These are phyloP conservation scores for Coelopa frigida DNA, from an alignment of 1,140 invertebrate species.

Conservation along the genomic window DNA sequence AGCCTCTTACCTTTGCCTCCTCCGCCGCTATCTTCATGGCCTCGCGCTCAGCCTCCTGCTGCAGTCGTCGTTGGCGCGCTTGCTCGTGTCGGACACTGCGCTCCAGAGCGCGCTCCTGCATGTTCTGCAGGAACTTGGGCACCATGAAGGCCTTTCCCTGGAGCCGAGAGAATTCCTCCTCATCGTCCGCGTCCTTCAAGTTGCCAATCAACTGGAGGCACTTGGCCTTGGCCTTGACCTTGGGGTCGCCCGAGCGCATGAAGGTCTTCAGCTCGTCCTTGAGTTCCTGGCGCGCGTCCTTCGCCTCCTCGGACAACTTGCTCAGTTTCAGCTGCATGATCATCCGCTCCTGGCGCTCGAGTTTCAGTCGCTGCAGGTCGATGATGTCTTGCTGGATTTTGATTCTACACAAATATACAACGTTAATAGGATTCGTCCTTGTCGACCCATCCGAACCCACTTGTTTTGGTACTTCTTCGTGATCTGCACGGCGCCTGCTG, in stretches of 20 bases:
- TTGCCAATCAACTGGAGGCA: conserved; percentile 49
- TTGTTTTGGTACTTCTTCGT: conserved; percentile 41
- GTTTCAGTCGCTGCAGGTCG: conserved; percentile 53
- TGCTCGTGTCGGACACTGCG: conserved; percentile 54
- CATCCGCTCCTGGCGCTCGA: conserved; percentile 55
- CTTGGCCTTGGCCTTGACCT: conserved; percentile 52
- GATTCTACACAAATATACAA: conserved; percentile 46
- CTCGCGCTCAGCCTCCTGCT: conserved; percentile 54
- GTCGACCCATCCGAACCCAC: conserved; percentile 22
- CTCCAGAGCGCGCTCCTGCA: conserved; percentile 56
- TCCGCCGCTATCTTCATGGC: conserved; percentile 48
- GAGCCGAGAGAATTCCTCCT: conserved; percentile 36
- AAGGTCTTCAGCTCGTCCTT: conserved; percentile 52
- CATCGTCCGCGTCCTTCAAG: conserved; percentile 38
- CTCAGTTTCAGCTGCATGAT: conserved; percentile 58
- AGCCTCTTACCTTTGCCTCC: conserved; percentile 42
- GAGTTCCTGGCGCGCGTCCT: conserved; percentile 50
- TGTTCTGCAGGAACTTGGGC: conserved; percentile 56
- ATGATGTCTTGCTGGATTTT: conserved; percentile 59
- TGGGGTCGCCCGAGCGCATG: conserved; percentile 50
- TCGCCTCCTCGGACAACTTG: conserved; percentile 53
- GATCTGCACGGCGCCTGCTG: conserved; percentile 22
- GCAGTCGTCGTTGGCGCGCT: conserved; percentile 51
- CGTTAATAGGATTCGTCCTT: too few relatives aligned
- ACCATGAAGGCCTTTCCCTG: conserved; percentile 50